phyloP scores from a whole-genome alignment of 2,113 vertebrate species.

The Scartelaos histophorus region DNA sequence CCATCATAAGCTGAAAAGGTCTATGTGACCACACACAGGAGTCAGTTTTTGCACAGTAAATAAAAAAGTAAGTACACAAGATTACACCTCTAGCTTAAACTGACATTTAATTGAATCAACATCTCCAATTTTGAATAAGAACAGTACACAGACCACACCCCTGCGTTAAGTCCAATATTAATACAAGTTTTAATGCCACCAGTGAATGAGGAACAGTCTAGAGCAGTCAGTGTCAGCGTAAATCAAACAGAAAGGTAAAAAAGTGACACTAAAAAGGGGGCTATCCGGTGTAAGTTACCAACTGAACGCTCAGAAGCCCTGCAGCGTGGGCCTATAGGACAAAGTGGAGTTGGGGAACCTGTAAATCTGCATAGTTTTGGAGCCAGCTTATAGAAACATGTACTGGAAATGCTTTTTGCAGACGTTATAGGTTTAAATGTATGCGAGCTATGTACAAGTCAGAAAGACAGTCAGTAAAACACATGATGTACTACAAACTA shows the following conservation, averaged over 20 bases:
- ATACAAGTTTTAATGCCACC: too few relatives aligned
- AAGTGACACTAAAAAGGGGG: constrained; percentile 35
- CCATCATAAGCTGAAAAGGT: background rate
- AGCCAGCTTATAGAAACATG: constrained; percentile 33
- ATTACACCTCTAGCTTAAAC: too few relatives aligned
- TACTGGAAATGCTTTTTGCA: constrained; percentile 35
- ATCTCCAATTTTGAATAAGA: background rate
- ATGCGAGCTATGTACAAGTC: constrained; percentile 25
- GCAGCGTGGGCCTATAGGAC: constrained; percentile 61
- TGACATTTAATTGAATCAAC: too few relatives aligned
- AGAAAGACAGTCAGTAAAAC: constrained; percentile 8
- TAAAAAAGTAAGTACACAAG: background rate
- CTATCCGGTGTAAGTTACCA: constrained; percentile 26
- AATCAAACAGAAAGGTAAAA: constrained; percentile 16
- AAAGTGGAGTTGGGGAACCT: constrained; percentile 60
- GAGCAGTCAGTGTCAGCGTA: constrained; percentile 22
- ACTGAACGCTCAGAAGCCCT: constrained; percentile 46
- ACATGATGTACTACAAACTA: background rate
- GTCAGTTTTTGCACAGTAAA: background rate
- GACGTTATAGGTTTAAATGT: constrained; percentile 6
- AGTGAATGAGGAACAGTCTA: background rate
- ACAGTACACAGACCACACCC: background rate
- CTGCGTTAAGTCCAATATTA: too few relatives aligned
- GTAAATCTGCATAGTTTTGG: constrained; percentile 77
- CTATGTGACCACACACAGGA: background rate